Evolutionary conservation across 2,888 invertebrate genomes (phyloP), one percentile per base, ranked within the genome.

Genomic region (Harmothoe impar): DNA sequence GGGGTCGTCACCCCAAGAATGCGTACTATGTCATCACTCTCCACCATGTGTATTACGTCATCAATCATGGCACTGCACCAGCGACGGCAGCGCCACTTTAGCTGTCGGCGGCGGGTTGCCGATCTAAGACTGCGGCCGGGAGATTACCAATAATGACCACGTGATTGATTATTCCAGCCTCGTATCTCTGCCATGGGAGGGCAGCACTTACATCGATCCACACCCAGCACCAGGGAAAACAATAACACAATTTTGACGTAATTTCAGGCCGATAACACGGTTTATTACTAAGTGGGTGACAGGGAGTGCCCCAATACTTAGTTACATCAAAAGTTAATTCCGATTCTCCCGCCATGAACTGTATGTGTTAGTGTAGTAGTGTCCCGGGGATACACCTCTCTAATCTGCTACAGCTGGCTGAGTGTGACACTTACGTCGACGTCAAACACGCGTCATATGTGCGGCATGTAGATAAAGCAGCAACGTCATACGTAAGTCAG

Each of bases 71-170:
- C 43, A 1, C 15, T 43, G 23, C 33, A 17, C 20, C 81, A 43
- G 35, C 81, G 81, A 81, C 43, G 15, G 81, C 81, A 81, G 81
- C 81, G 81, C 81, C 81, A 81, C 43, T 81, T 81, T 81, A 81
- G 81, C 81, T 81, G 81, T 81, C 81, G 17, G 81, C 81, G 43
- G 20, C 81, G 29, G 81, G 3, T 35, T 0, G 81, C 35, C 5
- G 81, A 81, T 81, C 81, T 81, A 33, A 81, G 81, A 81, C 35
- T 81, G 81, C 23, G 33, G 81, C 43, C 23, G 0, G 17, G 20
- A 81, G 81, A 81, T 81, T 81, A 81, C 81, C 35, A 81, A 81
- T 81, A 81, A 81, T 43, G 81, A 81, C 43, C 35, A 81, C 17
- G 43, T 81, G 81, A 81, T 81, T 81, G 81, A 81, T 81, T 81